Conservation (phyloP, 2,888 invertebrate species). For the Schizaphis graminum region DNA sequence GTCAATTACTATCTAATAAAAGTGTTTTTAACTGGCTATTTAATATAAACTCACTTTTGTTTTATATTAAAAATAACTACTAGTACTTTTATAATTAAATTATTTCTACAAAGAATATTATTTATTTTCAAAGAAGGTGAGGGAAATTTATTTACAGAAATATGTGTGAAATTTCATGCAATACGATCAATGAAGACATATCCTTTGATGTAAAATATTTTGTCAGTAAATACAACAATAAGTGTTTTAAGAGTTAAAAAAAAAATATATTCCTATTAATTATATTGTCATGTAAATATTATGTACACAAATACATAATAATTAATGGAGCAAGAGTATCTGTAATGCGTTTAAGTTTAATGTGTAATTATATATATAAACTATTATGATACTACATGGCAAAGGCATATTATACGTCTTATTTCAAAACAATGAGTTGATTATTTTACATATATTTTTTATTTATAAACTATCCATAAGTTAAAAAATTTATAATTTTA, state of each 20-base stretch:
- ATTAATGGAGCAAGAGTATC: background rate
- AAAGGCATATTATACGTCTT: background rate
- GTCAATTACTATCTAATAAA: background rate
- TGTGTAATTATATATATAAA: background rate
- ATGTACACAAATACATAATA: constrained; percentile 6
- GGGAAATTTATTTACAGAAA: background rate
- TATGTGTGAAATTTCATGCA: background rate
- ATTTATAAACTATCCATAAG: background rate
- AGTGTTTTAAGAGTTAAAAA: background rate
- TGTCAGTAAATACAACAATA: background rate
- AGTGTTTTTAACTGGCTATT: background rate
- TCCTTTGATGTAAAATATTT: constrained; percentile 24
- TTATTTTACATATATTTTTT: background rate
- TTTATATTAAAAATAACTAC: background rate
- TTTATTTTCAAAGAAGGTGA: background rate
- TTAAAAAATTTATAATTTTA: background rate
- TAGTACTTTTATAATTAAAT: background rate
- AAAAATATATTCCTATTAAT: constrained; percentile 7
- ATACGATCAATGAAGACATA: background rate
- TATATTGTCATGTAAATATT: constrained; percentile 5
- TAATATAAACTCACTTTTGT: background rate
- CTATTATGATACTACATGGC: background rate
- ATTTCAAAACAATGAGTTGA: background rate
- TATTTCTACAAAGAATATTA: background rate
- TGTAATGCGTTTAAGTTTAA: background rate